Evolutionary conservation across 2,888 invertebrate genomes (phyloP).

Genomic region (Aleiodes alternator): DNA sequence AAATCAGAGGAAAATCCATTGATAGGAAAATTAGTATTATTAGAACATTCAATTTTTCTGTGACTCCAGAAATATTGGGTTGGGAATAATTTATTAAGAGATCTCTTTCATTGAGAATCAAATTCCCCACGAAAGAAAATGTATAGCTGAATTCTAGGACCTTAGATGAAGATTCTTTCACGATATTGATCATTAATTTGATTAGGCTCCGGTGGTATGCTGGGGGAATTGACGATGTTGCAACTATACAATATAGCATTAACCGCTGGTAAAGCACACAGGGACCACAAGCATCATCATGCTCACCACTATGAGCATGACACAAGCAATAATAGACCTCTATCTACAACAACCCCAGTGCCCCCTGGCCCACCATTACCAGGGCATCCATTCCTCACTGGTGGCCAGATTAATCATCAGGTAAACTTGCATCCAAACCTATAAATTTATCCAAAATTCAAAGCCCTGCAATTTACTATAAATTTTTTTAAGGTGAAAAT

Average conservation of each 20-base stretch:
- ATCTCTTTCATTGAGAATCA: too few relatives aligned
- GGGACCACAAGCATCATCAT: slow-evolving; percentile 92
- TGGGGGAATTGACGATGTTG: slow-evolving; percentile 87
- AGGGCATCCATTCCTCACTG: slow-evolving; percentile 79
- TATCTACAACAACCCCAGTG: slow-evolving; percentile 79
- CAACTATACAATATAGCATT: slow-evolving; percentile 88
- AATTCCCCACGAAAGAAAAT: too few relatives aligned
- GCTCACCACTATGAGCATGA: slow-evolving; percentile 88
- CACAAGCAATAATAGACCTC: slow-evolving; percentile 80
- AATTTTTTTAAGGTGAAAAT: slow-evolving; percentile 65
- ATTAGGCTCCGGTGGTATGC: slow-evolving; percentile 80
- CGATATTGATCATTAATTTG: not conserved
- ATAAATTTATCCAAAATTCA: not conserved
- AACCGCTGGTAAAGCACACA: slow-evolving; percentile 91
- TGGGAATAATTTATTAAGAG: too few relatives aligned
- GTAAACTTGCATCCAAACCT: slow-evolving; percentile 62
- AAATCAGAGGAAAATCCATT: not conserved
- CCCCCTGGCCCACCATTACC: slow-evolving; percentile 77
- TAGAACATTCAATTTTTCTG: not conserved
- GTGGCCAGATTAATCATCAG: slow-evolving; percentile 81
- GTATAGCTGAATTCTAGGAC: not conserved
- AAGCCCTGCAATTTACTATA: not conserved
- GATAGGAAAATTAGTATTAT: not conserved
- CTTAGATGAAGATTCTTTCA: not conserved
- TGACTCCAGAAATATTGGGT: too few relatives aligned